Evolutionary conservation across 2,797 vertebrate genomes (phyloP), one percentile per base, ranked within the genome.

Genomic region (Galagoides demidoff): DNA sequence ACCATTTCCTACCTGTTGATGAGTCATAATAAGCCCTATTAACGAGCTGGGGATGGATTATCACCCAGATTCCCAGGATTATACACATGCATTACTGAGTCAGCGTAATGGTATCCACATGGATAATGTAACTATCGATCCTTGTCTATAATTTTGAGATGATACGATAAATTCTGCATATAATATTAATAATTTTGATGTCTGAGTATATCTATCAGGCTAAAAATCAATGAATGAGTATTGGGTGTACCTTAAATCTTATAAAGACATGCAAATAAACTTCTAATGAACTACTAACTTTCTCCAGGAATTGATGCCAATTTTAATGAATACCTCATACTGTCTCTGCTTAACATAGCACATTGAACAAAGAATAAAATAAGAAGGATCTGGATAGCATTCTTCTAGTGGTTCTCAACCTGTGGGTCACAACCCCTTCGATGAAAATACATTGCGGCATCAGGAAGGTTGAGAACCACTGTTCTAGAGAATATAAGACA

Each of bases 141-240:
- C 29, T 89, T 76, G 63, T 82, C n/a, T 96, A 55, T 83, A 88
- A 64, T 70, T 92, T 92, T 85, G 52, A 94, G 37, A 78, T 79
- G 61, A 31, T 73, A 20, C 20, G 49, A 16, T 82, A 55, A 74
- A 66, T 78, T 85, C 4, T 89, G 6, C 19, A 19, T 77, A 57
- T 61, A 76, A 74, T 64, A 89, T 49, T 61, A 76, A 74, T 64
- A 89, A 59, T 88, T 70, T 85, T 96, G 31, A 73, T 37, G 5
- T 71, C 1, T 73, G 31, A 27, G 29, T 89, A 25, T 77, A 81
- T 37, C 19, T 45, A 55, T 20, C 52, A 95, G 14, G 31, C 23
- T 66, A 9, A 93, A 93, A 83, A 83, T 55, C 43, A 57, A 37
- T 52, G 31, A 84, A 63, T 64, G 9, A 2, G 5, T 85, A 52